Conservation (phyloP, 2,113 vertebrate species). For the Apaloderma vittatum region DNA sequence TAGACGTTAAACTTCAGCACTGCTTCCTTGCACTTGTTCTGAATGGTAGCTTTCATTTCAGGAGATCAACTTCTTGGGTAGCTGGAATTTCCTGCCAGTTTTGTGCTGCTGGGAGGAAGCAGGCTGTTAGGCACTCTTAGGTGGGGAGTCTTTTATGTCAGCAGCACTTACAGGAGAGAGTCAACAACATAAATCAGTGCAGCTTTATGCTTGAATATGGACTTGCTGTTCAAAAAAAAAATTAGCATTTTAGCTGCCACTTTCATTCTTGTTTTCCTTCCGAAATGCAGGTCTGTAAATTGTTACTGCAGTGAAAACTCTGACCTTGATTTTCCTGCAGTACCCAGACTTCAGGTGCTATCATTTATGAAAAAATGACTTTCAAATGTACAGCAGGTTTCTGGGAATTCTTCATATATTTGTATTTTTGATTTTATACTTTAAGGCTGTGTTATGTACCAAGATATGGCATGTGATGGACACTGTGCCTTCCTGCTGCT, state of each 20-base stretch:
- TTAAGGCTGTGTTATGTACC: too few species aligned
- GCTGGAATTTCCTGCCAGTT: slow-evolving; percentile 9
- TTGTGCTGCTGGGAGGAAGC: neutral
- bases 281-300: neutral
- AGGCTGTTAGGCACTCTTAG: neutral
- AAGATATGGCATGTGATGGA: neutral
- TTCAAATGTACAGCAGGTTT: neutral
- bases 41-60: slow-evolving; percentile 26
- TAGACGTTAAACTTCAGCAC: neutral
- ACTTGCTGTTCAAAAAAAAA: slow-evolving; percentile 7
- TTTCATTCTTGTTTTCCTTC: neutral
- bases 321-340: neutral
- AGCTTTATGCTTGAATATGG: slow-evolving; percentile 22
- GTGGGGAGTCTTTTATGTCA: slow-evolving; percentile 1
- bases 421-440: neutral
- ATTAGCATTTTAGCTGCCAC: neutral
- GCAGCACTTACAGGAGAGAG: neutral
- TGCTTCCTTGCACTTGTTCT: neutral
- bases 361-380: neutral
- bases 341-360: neutral
- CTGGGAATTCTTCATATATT: neutral
- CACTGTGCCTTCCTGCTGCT: neutral
- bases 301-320: neutral
- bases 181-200: neutral
- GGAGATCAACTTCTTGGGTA: neutral